Percentiles rank a stretch among this genome's conserved stretches.
phyloP scores from a whole-genome alignment of 2,888 invertebrate species.

The Bombylius discolor region DNA sequence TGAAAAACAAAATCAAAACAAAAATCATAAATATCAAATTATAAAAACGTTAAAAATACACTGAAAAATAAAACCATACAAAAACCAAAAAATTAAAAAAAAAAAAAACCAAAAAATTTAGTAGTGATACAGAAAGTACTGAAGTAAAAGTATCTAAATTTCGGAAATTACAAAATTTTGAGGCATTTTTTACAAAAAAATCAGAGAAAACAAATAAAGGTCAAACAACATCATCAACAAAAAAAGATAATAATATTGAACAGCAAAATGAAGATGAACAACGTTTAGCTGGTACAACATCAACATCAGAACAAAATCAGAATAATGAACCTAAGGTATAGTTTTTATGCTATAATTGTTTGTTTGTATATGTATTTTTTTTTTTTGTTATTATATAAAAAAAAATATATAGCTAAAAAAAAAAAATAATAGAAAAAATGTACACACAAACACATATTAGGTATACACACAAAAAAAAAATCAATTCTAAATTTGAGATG shows the following conservation, averaged over 20 bases:
- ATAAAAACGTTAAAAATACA: no score
- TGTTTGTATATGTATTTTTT: neutral
- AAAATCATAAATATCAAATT: no score
- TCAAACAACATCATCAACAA: constrained; percentile 9
- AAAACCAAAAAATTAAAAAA: constrained; percentile 1
- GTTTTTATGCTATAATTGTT: neutral
- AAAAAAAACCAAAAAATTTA: constrained; percentile 26
- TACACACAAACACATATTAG: no score
- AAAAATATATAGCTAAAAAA: no score
- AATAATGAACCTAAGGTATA: constrained; percentile 33
- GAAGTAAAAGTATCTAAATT: constrained; percentile 32
- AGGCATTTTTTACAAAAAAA: constrained; percentile 30
- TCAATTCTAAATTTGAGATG: no score
- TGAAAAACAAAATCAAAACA: no score
- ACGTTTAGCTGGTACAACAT: constrained; percentile 14
- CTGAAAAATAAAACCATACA: no score
- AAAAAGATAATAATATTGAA: constrained; percentile 11
- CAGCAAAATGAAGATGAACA: constrained; percentile 19
- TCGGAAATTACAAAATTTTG: constrained; percentile 25
- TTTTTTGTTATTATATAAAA: neutral
- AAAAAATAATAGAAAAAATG: no score
- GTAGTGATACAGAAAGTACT: constrained; percentile 57
- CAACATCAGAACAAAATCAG: constrained; percentile 18
- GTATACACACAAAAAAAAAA: no score
- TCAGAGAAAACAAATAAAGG: constrained; percentile 20